phyloP scores from a whole-genome alignment of 2,113 vertebrate species.

The Lampris incognitus region DNA sequence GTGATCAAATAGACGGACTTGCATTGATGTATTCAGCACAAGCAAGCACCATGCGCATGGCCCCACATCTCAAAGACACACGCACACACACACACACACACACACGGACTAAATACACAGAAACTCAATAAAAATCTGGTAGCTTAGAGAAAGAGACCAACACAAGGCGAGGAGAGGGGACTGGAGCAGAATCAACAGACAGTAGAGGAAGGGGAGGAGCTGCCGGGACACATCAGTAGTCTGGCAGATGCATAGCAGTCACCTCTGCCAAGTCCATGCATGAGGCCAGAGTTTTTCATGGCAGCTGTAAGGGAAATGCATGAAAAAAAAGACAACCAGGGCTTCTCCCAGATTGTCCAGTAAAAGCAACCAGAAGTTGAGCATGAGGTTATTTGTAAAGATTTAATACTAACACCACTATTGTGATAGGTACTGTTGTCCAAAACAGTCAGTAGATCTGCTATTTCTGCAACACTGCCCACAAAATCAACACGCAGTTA shows the following conservation, averaged over 20 bases:
- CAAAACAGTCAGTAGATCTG: slow-evolving; percentile 17
- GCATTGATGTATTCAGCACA: slow-evolving; percentile 11
- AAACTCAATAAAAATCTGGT: neutral
- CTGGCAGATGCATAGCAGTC: slow-evolving; percentile 53
- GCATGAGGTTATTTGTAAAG: slow-evolving; percentile 48
- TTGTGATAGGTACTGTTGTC: slow-evolving; percentile 38
- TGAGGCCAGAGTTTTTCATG: slow-evolving; percentile 53
- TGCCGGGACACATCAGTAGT: slow-evolving; percentile 60
- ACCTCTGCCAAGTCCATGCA: slow-evolving; percentile 64
- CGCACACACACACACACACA: neutral
- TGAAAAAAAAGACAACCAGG: slow-evolving; percentile 20
- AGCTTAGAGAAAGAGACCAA: slow-evolving; percentile 25
- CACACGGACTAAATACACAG: neutral
- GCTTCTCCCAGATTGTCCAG: slow-evolving; percentile 27
- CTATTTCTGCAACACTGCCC: slow-evolving; percentile 22
- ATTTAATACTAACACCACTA: slow-evolving; percentile 34
- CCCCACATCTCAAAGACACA: slow-evolving; percentile 2
- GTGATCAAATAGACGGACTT: slow-evolving; percentile 57
- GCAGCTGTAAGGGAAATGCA: slow-evolving; percentile 43
- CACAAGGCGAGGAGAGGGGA: neutral
- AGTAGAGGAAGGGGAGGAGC: slow-evolving; percentile 43
- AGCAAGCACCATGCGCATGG: neutral
- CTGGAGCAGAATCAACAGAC: slow-evolving; percentile 38
- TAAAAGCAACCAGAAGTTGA: slow-evolving; percentile 45
- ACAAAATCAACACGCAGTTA: neutral